Evolutionary conservation across 2,888 invertebrate species (phyloP), one percentile per base, ranked within the genome.

Genomic region (Drosophila differens): DNA sequence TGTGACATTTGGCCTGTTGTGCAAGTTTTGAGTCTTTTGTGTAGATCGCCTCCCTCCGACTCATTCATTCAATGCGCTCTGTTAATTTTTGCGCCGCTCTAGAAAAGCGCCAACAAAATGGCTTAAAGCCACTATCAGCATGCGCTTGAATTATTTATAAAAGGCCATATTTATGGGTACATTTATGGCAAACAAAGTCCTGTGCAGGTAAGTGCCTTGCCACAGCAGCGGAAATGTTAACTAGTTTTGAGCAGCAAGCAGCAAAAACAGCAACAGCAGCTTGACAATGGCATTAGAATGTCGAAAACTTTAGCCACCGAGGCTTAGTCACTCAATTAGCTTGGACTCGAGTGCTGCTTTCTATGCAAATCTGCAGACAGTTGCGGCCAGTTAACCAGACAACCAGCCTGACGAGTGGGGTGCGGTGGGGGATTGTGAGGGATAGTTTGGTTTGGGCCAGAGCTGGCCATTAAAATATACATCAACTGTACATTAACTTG

Each of bases 241-340:
- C 88, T 85, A 87, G 89, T 84, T 89, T 74, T 47, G 47, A 25
- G 47, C 47, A 25, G 47, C 47, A 47, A 25, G 53, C 66, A 33
- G 55, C 67, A 62, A 66, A 75, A 60, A 41, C 89, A 64, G 85
- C 85, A 64, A 87, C 85, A 47, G 85, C 90, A 64, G 85, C 90
- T 87, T 86, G 90, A 86, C 85, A 89, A 86, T 86, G 85, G 90
- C 85, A 89, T 88, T 89, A 89, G 90, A 89, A 89, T 82, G 85
- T 81, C 83, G 85, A 89, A 85, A 86, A 87, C 74, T 88, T 85
- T 88, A 63, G 79, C 70, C 67, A 66, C 55, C 74, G 80, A 53
- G 76, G 86, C 89, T 87, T 88, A 87, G 86, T 87, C 86, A 90
- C 90, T 87, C 86, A 87, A 87, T 87, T 90, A 87, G 86, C 84